Evolutionary conservation across 2,888 invertebrate genomes (phyloP), one percentile per base, ranked within the genome.

Genomic region (Scrobipalpa atriplicella): DNA sequence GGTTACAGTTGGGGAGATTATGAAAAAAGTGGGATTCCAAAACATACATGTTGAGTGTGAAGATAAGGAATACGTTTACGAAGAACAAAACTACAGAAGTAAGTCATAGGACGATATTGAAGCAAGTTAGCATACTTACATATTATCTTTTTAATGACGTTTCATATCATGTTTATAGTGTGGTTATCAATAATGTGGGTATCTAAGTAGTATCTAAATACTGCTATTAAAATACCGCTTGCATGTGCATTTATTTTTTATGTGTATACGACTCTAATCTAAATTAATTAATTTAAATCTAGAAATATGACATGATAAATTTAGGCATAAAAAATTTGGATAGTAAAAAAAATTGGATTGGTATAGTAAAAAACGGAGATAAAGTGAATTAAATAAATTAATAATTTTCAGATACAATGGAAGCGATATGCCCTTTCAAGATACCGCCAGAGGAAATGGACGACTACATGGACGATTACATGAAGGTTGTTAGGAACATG

Each of bases 11-110:
- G 89, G 90, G 47, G 87, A 93, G 65, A 82, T 94, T 51, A 84
- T 96, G 67, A 85, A 90, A 66, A 90, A 93, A 10, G 88, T 91
- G 5, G 96, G 96, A 0, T 96, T 96, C 75, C 82, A 89, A 2
- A 89, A 94, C 36, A 83, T 93, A 11, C 91, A 94, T 58, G 96
- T 96, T 61, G 93, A 94, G 73, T 89, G 92, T 36, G 93, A 94
- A 68, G 92, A 94, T 54, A 93, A 94, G 71, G 87, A 89, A 3
- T 96, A 93, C 71, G 78, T 93, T 21, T 96, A 93, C 76, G 90
- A 93, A 47, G 62, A 62, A 29, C 18, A 13, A n/a, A 10, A 47
- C 7, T 62, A 47, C 11, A 62, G 47, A 62, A 47, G 62, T 62
- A 47, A 43, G 62, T 47, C 11, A 16, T n/a, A 47, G 29, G n/a